These are phyloP conservation scores for Eueremaeus valkanovi DNA, from an alignment of 2,888 invertebrate genomes.

Conservation along the genomic window DNA sequence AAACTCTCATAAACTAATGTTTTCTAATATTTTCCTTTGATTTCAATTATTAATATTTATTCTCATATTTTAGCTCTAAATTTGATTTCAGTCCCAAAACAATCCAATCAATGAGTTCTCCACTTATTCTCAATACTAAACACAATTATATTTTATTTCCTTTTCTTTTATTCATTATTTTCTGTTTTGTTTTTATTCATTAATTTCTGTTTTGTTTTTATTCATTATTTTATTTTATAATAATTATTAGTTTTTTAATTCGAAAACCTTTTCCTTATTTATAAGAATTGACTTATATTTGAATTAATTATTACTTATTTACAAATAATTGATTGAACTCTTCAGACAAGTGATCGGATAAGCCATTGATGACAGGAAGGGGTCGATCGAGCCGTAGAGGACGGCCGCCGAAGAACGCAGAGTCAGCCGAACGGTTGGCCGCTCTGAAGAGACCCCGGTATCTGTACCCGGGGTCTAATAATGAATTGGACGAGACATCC, in stretches of 20 bases:
- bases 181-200: not conserved
- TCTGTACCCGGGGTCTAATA: constrained; percentile 38
- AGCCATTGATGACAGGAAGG: not conserved
- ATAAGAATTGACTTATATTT: not conserved
- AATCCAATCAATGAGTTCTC: not conserved
- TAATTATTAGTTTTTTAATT: too few relatives aligned
- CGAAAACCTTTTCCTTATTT: too few relatives aligned
- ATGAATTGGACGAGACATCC: constrained; percentile 18
- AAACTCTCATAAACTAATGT: not conserved
- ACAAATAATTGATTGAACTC: not conserved
- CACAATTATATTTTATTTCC: not conserved
- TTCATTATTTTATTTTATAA: too few relatives aligned
- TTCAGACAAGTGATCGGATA: not conserved
- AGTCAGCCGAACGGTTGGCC: constrained; percentile 39
- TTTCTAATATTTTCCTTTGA: not conserved
- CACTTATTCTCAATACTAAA: not conserved
- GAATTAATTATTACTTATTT: not conserved
- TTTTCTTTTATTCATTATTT: not conserved
- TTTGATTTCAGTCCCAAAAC: not conserved
- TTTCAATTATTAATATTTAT: not conserved
- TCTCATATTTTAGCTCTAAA: not conserved
- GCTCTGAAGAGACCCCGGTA: constrained; percentile 33
- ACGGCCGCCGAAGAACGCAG: constrained; percentile 40
- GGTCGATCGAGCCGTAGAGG: constrained; percentile 34
- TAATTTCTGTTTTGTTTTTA: too few relatives aligned